Conservation (phyloP, 1,140 invertebrate species). For the Cherax quadricarinatus region DNA sequence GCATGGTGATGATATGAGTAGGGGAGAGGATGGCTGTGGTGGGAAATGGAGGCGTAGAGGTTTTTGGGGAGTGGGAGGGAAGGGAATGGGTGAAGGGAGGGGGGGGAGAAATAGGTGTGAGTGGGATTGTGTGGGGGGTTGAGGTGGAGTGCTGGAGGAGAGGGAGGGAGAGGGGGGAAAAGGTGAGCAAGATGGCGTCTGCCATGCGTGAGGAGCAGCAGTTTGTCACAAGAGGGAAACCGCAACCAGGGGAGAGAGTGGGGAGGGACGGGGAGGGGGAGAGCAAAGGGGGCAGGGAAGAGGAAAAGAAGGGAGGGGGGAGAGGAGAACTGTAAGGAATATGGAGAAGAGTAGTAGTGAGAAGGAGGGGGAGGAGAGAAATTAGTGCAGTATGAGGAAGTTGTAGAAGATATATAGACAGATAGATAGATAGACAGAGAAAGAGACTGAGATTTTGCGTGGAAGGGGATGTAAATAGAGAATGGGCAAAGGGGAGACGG, state of each 20-base stretch:
- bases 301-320: not conserved
- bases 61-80: no score
- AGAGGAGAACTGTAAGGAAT: not conserved
- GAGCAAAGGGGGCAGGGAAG: not conserved
- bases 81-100: no score
- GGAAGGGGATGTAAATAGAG: no score
- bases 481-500: no score
- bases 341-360: not conserved
- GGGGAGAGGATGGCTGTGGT: no score
- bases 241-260: conserved; percentile 29
- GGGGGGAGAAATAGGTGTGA: no score
- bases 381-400: not conserved
- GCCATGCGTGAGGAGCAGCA: conserved; percentile 18
- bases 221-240: conserved; percentile 42
- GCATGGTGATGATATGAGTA: not conserved
- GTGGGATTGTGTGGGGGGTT: not conserved
- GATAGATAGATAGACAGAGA: no score
- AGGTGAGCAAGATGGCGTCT: conserved; percentile 58
- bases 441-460: no score
- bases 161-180: not conserved
- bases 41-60: not conserved
- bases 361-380: not conserved
- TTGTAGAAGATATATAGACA: not conserved
- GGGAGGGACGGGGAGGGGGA: not conserved
- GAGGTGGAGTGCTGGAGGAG: not conserved